Percentiles rank a stretch among this genome's conserved stretches.
Evolutionary conservation across 2,113 vertebrate species (phyloP).

Genomic region (Macrotus californicus): DNA sequence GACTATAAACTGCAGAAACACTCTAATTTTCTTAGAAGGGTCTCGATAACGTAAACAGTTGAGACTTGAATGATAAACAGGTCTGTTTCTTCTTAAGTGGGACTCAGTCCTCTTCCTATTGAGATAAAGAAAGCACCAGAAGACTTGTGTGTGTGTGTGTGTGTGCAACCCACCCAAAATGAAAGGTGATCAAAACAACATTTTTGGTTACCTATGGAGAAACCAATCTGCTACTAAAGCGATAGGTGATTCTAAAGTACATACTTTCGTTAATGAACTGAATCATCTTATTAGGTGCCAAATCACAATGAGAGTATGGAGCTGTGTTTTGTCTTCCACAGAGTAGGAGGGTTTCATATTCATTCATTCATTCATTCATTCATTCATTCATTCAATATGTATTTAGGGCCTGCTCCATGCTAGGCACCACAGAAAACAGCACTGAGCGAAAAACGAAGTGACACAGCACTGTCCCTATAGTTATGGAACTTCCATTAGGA

Average conservation of each 20-base stretch:
- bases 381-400: conserved; percentile 22
- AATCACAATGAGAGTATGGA: conserved; percentile 26
- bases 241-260: not conserved
- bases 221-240: not conserved
- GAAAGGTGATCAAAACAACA: conserved; percentile 4
- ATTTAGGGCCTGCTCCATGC: not conserved
- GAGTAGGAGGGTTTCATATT: not conserved
- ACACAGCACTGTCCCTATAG: not conserved
- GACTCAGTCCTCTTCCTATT: not conserved
- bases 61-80: conserved; percentile 39
- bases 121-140: not conserved
- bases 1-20: not conserved
- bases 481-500: not conserved
- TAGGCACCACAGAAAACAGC: conserved; percentile 42
- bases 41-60: conserved; percentile 49
- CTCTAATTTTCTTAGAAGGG: conserved; percentile 42
- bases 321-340: not conserved
- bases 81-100: conserved; percentile 42
- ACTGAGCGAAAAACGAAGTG: not conserved
- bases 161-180: not conserved
- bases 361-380: not conserved
- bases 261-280: conserved; percentile 4
- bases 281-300: not conserved
- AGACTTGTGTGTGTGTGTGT: not conserved
- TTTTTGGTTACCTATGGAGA: conserved; percentile 1